These are phyloP conservation scores for Equus przewalskii DNA, from an alignment of 2,113 vertebrate species.

Conservation along the genomic window DNA sequence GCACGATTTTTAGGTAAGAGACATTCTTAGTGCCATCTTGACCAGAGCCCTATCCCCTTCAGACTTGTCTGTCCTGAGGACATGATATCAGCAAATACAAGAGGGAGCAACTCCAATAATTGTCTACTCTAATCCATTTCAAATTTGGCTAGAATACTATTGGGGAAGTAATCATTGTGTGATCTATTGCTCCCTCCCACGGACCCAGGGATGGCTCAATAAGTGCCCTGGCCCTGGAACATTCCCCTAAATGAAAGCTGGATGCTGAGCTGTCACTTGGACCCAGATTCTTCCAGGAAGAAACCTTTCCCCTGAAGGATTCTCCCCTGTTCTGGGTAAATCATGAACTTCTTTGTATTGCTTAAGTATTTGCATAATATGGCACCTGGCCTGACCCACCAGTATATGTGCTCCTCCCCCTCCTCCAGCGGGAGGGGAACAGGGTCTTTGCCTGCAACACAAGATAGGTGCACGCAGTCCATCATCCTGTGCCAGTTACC, in stretches of 20 bases:
- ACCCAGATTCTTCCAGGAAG: neutral
- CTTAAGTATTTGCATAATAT: neutral
- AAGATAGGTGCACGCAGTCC: neutral
- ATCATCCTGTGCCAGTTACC: neutral
- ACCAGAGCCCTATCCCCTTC: neutral
- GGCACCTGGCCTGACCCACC: neutral
- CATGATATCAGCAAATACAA: neutral
- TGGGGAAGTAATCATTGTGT: neutral
- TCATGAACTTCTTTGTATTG: neutral
- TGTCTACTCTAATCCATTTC: neutral
- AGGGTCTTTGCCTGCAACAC: neutral
- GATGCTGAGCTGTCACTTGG: neutral
- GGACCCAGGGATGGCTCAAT: neutral
- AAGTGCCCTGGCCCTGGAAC: neutral
- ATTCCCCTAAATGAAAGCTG: neutral
- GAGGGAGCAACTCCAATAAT: neutral
- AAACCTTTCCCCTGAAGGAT: neutral
- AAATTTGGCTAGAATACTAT: constrained; percentile 27
- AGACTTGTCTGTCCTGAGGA: neutral
- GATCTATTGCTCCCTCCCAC: neutral
- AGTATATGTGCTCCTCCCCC: neutral
- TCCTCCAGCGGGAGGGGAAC: neutral
- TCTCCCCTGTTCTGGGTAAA: neutral
- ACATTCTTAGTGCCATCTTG: neutral
- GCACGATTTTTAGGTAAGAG: constrained; percentile 7